Evolutionary conservation across 2,888 invertebrate genomes (phyloP), one percentile per base, ranked within the genome.

Genomic region (Melanostoma mellinum): DNA sequence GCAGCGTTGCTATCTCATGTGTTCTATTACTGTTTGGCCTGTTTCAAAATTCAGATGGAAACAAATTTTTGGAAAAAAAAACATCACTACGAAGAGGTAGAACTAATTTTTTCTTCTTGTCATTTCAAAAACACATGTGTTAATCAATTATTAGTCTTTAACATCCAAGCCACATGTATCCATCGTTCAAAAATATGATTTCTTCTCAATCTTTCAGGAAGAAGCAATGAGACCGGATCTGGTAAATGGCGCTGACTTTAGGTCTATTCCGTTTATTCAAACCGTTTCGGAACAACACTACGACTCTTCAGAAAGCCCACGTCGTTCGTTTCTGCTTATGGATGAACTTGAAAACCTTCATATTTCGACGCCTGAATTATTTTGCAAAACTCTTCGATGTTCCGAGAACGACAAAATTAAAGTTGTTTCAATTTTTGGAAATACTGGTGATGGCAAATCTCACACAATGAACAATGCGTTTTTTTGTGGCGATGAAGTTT

Each of bases 371-470:
- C 91, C 92, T 2, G 93, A 93, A 80, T 53, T 88, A 89, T 93
- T 87, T 93, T 94, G 88, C 88, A 89, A 88, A 81, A 88, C 88
- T 84, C 85, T 89, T 0, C 86, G 86, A 40, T 90, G 90, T 68
- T 86, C 86, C 5, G 92, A 92, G 52, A 91, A 90, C 55, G 90
- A 92, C 36, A 94, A 93, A 89, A 93, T 96, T 9, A 96, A 96
- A 91, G 96, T 96, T 10, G 93, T 96, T 0, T 95, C 96, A 8
- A 95, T 97, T 88, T 96, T 96, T 91, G 97, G 97, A 2, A 96
- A 96, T 88, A 95, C 96, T 0, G 96, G 96, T 0, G 96, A 96
- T 91, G 96, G 96, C 2, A 96, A 96, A 90, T 96, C 96, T 2
- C 93, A 95, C 88, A 96, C 96, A 0, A 91, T 96, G 88, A 97